Evolutionary conservation across 2,113 vertebrate genomes (phyloP).

Genomic region (Oryzias celebensis): DNA sequence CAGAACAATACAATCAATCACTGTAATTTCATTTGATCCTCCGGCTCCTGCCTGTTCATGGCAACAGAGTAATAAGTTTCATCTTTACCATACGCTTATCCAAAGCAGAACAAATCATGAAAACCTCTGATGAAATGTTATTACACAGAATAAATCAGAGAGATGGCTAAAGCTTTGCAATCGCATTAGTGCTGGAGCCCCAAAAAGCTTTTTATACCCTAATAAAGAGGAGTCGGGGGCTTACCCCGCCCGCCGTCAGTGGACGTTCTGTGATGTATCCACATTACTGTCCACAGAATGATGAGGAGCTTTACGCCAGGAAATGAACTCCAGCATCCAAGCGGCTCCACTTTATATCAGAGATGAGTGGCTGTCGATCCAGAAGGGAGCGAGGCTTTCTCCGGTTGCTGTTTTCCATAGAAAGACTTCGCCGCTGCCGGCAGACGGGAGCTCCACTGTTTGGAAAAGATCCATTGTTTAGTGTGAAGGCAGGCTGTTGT

Average conservation of each 20-base stretch:
- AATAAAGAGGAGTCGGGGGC: slow-evolving; percentile 62
- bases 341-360: slow-evolving; percentile 7
- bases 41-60: slow-evolving; percentile 79
- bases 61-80: slow-evolving; percentile 79
- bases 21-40: slow-evolving; percentile 81
- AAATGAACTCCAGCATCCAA: slow-evolving; percentile 10
- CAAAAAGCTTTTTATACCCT: slow-evolving; percentile 71
- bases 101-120: slow-evolving; percentile 76
- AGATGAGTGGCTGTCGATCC: background rate
- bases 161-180: slow-evolving; percentile 75
- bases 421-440: too few relatives aligned
- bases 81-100: slow-evolving; percentile 78
- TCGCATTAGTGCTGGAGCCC: slow-evolving; percentile 67
- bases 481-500: slow-evolving; percentile 61
- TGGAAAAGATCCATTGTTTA: slow-evolving; percentile 68
- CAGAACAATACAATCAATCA: slow-evolving; percentile 82
- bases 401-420: slow-evolving; percentile 39
- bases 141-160: slow-evolving; percentile 77
- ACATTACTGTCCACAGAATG: slow-evolving; percentile 12
- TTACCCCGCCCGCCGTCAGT: slow-evolving; percentile 2
- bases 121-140: slow-evolving; percentile 76
- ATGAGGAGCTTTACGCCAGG: slow-evolving; percentile 12
- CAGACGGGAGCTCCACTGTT: slow-evolving; percentile 34
- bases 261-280: slow-evolving; percentile 31
- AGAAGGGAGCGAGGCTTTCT: slow-evolving; percentile 12